Evolutionary conservation across 2,113 vertebrate genomes (phyloP), one percentile per base, ranked within the genome.

Genomic region (Mus pahari): DNA sequence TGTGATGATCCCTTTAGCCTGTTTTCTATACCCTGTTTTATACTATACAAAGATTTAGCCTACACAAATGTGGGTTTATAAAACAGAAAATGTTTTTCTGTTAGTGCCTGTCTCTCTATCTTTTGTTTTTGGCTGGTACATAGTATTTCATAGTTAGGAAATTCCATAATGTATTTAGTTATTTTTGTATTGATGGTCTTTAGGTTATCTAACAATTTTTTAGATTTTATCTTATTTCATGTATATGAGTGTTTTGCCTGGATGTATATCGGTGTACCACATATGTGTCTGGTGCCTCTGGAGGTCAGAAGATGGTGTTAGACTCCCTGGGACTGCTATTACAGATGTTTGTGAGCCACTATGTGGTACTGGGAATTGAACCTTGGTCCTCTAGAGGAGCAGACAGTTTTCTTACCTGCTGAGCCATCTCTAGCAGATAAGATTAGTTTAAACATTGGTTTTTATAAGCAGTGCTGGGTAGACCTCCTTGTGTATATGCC

Each of bases 131-230:
- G 58, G 62, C 17, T 45, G 7, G 28, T 62, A 2, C 33, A 53
- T 50, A 86, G 31, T 66, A 82, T 91, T 94, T 97, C 42, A 8
- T 96, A 58, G 39, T 92, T 89, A 84, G 42, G 42, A 93, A 75
- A 70, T 89, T 55, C 13, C 1, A 2, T 55, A 10, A 42, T 86
- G 74, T 89, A 77, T 77, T 89, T 87, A 81, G 53, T 92, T 83
- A 31, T 73, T 90, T 96, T 87, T 94, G 8, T 89, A 12, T 84
- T 78, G 36, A 42, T 86, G 22, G 48, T 33, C 31, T 42, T 94
- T 95, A 91, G 45, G 4, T 74, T 78, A 68, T 89, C 95, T 93
- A 53, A 89, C 94, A 79, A 84, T 62, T 42, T 64, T 62, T 19
- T 13, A 62, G 45, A 42, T 26, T 82, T 58, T 39, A 60, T 60